Conservation (phyloP, 53 echinoderm and acorn worm genomes). For the Luidia sarsii region DNA sequence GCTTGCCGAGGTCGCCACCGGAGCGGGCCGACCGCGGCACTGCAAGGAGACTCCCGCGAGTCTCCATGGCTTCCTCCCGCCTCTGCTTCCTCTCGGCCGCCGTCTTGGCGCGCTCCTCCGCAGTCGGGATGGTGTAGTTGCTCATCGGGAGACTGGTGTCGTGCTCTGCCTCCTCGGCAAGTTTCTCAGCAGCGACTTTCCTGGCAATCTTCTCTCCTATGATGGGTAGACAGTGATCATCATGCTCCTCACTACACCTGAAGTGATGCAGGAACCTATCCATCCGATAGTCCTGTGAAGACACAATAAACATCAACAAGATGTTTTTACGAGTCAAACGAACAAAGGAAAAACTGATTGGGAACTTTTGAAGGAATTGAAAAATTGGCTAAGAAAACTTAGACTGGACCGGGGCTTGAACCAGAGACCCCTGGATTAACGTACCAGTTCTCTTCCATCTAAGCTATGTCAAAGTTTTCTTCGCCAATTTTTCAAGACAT, state of each 20-base stretch:
- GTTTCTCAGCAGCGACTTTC: constrained; percentile 15
- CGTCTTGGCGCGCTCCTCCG: constrained; percentile 5
- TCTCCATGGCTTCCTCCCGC: constrained; percentile 19
- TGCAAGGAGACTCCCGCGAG: constrained; percentile 9
- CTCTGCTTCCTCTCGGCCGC: constrained; percentile 12
- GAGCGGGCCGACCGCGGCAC: not conserved
- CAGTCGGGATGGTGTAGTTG: not conserved
- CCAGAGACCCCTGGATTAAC: too few species aligned
- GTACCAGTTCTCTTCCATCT: too few species aligned
- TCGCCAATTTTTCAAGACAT: too few species aligned
- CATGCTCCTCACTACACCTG: constrained; percentile 14
- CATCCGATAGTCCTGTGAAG: constrained; percentile 14
- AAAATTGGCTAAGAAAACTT: too few species aligned
- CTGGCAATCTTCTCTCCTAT: constrained; percentile 25
- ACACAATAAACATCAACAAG: too few species aligned
- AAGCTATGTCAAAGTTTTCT: too few species aligned
- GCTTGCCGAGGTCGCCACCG: constrained; percentile 21
- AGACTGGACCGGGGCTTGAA: too few species aligned
- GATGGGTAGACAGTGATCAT: constrained; percentile 27
- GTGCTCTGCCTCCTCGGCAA: constrained; percentile 18
- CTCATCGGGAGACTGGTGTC: constrained; percentile 14
- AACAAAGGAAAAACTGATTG: too few species aligned
- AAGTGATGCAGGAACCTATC: constrained; percentile 23
- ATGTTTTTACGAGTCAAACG: too few species aligned
- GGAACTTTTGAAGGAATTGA: too few species aligned